Conservation (phyloP, 2,888 invertebrate genomes). For the Lithophane leautieri region DNA sequence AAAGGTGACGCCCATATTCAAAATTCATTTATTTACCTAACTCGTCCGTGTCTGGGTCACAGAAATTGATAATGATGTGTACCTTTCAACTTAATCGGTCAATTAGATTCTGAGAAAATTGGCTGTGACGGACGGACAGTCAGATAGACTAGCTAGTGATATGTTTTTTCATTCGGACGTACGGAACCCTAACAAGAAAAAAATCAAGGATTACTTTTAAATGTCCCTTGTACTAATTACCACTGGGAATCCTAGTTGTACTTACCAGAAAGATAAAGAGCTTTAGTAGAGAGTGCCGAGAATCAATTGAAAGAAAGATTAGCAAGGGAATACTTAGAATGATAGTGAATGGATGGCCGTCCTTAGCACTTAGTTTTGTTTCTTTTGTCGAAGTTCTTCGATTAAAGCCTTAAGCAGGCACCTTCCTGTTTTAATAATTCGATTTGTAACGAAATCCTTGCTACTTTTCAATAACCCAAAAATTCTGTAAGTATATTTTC, state of each 20-base stretch:
- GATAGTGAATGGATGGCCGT: conserved; percentile 31
- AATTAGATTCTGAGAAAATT: too few relatives aligned
- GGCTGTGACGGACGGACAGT: too few relatives aligned
- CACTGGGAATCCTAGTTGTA: conserved; percentile 20
- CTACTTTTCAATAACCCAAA: conserved; percentile 17
- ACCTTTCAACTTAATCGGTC: too few relatives aligned
- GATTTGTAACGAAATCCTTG: background rate
- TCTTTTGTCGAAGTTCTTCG: conserved; percentile 19
- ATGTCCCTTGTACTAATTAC: conserved; percentile 9
- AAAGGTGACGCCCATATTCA: too few relatives aligned
- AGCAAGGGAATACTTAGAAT: conserved; percentile 39
- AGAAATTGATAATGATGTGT: too few relatives aligned
- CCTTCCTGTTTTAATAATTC: background rate
- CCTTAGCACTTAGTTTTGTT: conserved; percentile 26
- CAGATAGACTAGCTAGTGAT: too few relatives aligned
- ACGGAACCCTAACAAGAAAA: too few relatives aligned
- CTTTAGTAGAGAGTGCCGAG: conserved; percentile 13
- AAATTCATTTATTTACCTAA: too few relatives aligned
- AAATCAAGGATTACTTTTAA: background rate
- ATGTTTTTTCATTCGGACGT: too few relatives aligned
- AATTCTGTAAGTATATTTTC: conserved; percentile 5
- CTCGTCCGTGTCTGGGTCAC: too few relatives aligned
- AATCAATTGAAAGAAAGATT: conserved; percentile 29
- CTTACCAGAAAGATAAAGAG: conserved; percentile 35
- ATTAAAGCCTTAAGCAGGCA: conserved; percentile 12